Percentiles rank a stretch among this genome's conserved stretches.
Evolutionary conservation across 1,140 invertebrate species (phyloP).

Genomic region (Periplaneta americana): DNA sequence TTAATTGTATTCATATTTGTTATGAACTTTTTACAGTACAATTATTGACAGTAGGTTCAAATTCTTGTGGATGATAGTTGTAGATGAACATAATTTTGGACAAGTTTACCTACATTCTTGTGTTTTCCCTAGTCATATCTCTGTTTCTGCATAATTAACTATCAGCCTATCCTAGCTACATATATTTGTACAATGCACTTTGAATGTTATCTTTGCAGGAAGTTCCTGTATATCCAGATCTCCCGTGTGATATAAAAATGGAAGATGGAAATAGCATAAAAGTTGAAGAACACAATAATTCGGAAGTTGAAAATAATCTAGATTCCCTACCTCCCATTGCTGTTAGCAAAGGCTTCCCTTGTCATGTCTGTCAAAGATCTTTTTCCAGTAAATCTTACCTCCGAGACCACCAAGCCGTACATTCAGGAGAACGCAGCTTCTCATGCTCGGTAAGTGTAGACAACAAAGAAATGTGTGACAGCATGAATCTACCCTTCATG

Average conservation of each 20-base stretch:
- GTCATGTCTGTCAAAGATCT: constrained; percentile 47
- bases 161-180: too few species aligned
- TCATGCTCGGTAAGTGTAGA: constrained; percentile 35
- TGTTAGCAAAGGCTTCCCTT: constrained; percentile 36
- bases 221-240: neutral
- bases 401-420: constrained; percentile 53
- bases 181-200: too few species aligned
- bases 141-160: too few species aligned
- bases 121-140: too few species aligned
- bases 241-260: neutral
- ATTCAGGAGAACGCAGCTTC: constrained; percentile 73
- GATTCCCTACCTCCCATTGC: neutral
- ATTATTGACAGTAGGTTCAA: too few species aligned
- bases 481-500: too few species aligned
- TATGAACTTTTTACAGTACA: too few species aligned
- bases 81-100: too few species aligned
- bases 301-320: neutral
- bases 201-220: neutral
- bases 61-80: too few species aligned
- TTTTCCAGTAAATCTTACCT: constrained; percentile 49
- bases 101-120: too few species aligned
- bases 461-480: too few species aligned
- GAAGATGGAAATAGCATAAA: neutral
- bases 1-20: too few species aligned
- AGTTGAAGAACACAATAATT: neutral